Conservation (phyloP, 2,113 vertebrate genomes). For the Oryzias melastigma region DNA sequence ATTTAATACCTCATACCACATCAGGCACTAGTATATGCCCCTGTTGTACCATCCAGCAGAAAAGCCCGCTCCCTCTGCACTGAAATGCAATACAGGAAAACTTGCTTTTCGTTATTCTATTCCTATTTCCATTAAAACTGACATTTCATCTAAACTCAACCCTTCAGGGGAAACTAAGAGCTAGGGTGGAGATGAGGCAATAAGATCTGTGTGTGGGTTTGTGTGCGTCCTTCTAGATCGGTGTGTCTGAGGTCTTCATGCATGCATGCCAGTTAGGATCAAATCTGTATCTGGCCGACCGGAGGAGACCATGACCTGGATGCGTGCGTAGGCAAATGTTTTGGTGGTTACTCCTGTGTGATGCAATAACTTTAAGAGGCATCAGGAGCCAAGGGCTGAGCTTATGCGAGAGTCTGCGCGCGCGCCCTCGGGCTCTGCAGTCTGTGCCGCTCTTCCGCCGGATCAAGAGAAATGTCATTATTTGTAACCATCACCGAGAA, state of each 20-base stretch:
- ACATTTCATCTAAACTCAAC: constrained; percentile 83
- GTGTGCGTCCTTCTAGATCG: constrained; percentile 34
- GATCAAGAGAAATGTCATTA: constrained; percentile 82
- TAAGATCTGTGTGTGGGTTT: constrained; percentile 46
- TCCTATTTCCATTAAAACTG: constrained; percentile 85
- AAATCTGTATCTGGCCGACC: constrained; percentile 17
- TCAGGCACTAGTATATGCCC: constrained; percentile 50
- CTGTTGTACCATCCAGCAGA: constrained; percentile 64
- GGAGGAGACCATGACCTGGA: constrained; percentile 41
- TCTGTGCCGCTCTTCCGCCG: constrained; percentile 64
- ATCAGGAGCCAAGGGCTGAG: constrained; percentile 38
- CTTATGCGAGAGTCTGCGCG: constrained; percentile 32
- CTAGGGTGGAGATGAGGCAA: constrained; percentile 70
- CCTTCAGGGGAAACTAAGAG: constrained; percentile 78
- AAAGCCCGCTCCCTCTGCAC: constrained; percentile 58
- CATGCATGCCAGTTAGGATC: constrained; percentile 31
- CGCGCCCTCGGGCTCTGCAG: constrained; percentile 65
- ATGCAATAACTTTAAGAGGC: constrained; percentile 62
- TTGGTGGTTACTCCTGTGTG: constrained; percentile 19
- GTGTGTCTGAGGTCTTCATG: constrained; percentile 21
- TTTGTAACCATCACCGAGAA: constrained; percentile 78
- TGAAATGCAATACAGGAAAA: constrained; percentile 59
- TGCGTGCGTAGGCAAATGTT: constrained; percentile 38
- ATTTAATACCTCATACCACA: constrained; percentile 64
- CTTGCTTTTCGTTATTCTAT: constrained; percentile 81